phyloP scores from a whole-genome alignment of 2,113 vertebrate species.

The Equus quagga region DNA sequence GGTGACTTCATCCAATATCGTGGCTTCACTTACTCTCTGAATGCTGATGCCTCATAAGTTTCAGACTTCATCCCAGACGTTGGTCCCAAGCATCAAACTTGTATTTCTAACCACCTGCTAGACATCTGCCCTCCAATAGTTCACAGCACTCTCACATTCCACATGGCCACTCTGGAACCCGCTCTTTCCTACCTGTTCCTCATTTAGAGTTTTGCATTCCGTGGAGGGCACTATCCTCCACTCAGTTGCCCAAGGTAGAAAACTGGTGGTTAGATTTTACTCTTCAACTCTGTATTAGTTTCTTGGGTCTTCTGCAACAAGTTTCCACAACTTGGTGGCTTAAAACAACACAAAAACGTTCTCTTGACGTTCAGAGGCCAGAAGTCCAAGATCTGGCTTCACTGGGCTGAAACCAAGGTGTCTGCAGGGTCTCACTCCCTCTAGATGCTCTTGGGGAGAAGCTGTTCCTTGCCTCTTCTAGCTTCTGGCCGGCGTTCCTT shows the following conservation, averaged over 20 bases:
- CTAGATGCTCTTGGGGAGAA: neutral
- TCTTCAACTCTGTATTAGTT: neutral
- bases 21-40: neutral
- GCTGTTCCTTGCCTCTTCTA: neutral
- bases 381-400: neutral
- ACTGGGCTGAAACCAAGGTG: neutral
- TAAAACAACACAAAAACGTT: neutral
- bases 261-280: neutral
- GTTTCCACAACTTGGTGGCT: neutral
- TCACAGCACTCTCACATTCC: neutral
- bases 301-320: neutral
- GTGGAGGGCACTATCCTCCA: rapidly evolving
- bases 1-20: neutral
- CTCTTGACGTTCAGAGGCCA: neutral
- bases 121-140: neutral
- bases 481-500: neutral
- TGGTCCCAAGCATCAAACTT: neutral
- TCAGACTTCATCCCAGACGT: neutral
- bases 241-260: neutral
- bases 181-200: neutral
- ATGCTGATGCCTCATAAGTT: neutral
- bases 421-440: neutral
- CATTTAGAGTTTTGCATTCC: too few relatives aligned
- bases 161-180: neutral
- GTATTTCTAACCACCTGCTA: neutral